Evolutionary conservation across 1,140 invertebrate genomes (phyloP), one percentile per base, ranked within the genome.

Genomic region (Bombus haemorrhoidalis): DNA sequence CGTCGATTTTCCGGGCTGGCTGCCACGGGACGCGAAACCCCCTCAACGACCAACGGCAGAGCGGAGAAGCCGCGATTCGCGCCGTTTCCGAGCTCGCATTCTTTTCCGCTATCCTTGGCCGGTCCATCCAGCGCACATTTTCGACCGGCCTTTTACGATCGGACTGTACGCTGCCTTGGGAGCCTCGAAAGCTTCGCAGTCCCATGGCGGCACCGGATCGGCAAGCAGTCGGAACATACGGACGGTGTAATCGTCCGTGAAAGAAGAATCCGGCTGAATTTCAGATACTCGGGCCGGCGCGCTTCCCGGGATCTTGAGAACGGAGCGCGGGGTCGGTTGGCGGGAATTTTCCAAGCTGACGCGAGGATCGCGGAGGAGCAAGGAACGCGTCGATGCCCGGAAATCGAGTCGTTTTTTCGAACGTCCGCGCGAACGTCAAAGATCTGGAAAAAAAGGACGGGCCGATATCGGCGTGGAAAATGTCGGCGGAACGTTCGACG

Each of bases 1-100:
- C 62, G 85, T 89, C 92, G 89, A 92, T 92, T 93, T 93, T 92
- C 92, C 90, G 87, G 81, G 25, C 87, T 83, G 89, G 12, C 90
- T 89, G 81, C 79, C 72, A 57, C 81, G 25, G 9, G 71, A 71
- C 69, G 81, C 64, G 83, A 53, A 81, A 87, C 81, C 69, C 69
- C 84, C 80, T 0, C 0, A 32, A 18, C 9, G 81, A 66, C 41
- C 86, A 77, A 53, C 47, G 47, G 6, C 47, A 0, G 18, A n/a
- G 37, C 9, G 10, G 34, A 22, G 34, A 32, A 9, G 22, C 34
- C n/a, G 34, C 34, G 32, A 34, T 39, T 66, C 83, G 39, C 83
- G 74, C 59, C 13, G 72, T 57, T 84, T 86, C 37, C 18, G 6
- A 28, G 0, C 62, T 39, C 43, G 22, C 43, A 39, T 83, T 86